Conservation (phyloP, 2,797 vertebrate species). For the Crocodylus rhombifer region DNA sequence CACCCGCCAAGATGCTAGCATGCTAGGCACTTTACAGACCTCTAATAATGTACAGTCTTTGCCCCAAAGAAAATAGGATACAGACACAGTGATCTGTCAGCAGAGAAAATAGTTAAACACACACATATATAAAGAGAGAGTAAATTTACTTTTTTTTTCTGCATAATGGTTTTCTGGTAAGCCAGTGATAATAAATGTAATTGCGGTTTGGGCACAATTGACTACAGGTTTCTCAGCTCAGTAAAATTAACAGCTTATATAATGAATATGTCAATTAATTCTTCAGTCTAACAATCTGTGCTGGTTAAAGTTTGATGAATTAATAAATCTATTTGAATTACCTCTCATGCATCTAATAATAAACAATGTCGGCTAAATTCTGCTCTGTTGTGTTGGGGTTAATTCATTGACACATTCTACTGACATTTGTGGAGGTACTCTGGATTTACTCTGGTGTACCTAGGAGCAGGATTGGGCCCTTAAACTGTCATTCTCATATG, state of each 20-base stretch:
- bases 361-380: neutral
- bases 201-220: neutral
- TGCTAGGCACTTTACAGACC: neutral
- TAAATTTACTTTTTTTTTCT: neutral
- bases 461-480: neutral
- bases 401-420: neutral
- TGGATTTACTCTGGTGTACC: neutral
- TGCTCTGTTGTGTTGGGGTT: neutral
- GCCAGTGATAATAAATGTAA: neutral
- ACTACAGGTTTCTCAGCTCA: neutral
- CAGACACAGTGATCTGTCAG: neutral
- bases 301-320: neutral
- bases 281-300: neutral
- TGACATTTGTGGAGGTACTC: neutral
- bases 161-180: neutral
- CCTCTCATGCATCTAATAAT: neutral
- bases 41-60: neutral
- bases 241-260: conserved; percentile 31
- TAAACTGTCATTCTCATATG: neutral
- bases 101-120: neutral
- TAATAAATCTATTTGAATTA: no score
- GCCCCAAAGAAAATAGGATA: neutral
- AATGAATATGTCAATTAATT: conserved; percentile 44
- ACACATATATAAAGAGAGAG: neutral
- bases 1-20: neutral